These are phyloP conservation scores for Apostichopus parvimensis DNA, from an alignment of 35 echinoderm and acorn worm genomes.

Conservation along the genomic window DNA sequence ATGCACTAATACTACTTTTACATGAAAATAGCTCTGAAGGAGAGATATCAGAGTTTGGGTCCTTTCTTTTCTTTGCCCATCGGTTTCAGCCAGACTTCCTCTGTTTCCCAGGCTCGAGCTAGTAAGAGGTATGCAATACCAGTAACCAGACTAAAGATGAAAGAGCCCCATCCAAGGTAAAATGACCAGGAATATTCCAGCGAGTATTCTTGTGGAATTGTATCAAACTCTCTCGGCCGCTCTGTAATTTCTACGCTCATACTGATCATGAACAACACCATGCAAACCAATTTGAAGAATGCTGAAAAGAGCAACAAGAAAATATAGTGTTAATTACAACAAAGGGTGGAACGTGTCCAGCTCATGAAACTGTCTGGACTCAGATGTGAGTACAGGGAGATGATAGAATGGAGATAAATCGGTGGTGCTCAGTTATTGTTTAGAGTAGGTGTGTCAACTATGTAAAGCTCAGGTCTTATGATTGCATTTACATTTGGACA, in stretches of 20 bases:
- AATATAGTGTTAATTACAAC: neutral
- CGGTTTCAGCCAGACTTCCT: conserved; percentile 74
- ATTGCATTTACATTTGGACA: too few relatives aligned
- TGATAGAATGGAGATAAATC: too few relatives aligned
- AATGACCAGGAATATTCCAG: conserved; percentile 88
- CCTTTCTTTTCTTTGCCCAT: conserved; percentile 65
- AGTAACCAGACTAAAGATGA: conserved; percentile 69
- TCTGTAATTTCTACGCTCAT: conserved; percentile 71
- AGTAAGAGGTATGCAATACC: conserved; percentile 79
- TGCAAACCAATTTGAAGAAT: conserved; percentile 68
- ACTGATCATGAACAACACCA: conserved; percentile 71
- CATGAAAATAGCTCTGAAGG: neutral
- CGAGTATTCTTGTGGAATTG: conserved; percentile 60
- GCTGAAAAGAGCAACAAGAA: conserved; percentile 51
- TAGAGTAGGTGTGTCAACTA: too few relatives aligned
- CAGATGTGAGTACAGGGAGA: too few relatives aligned
- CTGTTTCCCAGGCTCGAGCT: conserved; percentile 80
- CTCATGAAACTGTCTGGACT: too few relatives aligned
- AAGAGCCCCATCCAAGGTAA: conserved; percentile 81
- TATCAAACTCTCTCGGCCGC: conserved; percentile 22
- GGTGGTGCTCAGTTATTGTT: too few relatives aligned
- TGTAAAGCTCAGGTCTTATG: too few relatives aligned
- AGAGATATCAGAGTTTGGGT: conserved; percentile 12
- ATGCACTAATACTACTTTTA: neutral
- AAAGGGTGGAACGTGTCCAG: neutral